Percentiles rank a stretch among this genome's conserved stretches.
Conservation (phyloP, 35 echinoderm and acorn worm genomes). For the Acanthaster planci region DNA sequence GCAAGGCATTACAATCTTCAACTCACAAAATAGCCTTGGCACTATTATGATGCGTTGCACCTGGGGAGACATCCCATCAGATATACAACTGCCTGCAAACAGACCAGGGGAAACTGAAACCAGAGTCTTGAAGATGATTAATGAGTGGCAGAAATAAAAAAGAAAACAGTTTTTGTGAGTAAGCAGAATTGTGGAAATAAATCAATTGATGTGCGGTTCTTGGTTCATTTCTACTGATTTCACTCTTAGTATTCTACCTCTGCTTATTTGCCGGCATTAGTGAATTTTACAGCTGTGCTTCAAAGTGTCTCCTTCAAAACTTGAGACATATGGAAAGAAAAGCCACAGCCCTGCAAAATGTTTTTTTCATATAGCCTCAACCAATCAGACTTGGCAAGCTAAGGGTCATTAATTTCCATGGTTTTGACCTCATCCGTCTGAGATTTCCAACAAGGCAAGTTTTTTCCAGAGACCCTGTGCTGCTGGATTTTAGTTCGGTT, state of each 20-base stretch:
- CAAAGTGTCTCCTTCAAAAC: no score
- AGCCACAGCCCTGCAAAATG: no score
- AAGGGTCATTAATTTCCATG: conserved; percentile 24
- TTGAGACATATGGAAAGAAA: no score
- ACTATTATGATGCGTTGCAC: conserved; percentile 3
- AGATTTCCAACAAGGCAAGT: neutral
- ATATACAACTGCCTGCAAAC: neutral
- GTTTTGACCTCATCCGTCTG: neutral
- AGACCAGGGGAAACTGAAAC: neutral
- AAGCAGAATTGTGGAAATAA: neutral
- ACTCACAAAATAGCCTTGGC: conserved; percentile 17
- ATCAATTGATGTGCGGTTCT: no score
- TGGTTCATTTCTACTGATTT: no score
- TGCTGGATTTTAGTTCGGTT: neutral
- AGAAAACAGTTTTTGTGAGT: conserved; percentile 18
- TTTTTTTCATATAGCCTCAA: no score
- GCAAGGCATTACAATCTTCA: conserved; percentile 3
- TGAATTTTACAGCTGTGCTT: no score
- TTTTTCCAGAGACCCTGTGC: neutral
- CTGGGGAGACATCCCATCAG: neutral
- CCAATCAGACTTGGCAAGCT: neutral
- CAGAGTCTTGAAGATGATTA: conserved; percentile 23
- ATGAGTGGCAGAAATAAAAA: neutral
- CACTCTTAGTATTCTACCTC: no score
- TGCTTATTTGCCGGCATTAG: no score